A percentile compares a stretch with the other conserved stretches of the same genome.
Evolutionary conservation across 2,888 invertebrate species (phyloP).

Genomic region (Camptogramma bilineatum): DNA sequence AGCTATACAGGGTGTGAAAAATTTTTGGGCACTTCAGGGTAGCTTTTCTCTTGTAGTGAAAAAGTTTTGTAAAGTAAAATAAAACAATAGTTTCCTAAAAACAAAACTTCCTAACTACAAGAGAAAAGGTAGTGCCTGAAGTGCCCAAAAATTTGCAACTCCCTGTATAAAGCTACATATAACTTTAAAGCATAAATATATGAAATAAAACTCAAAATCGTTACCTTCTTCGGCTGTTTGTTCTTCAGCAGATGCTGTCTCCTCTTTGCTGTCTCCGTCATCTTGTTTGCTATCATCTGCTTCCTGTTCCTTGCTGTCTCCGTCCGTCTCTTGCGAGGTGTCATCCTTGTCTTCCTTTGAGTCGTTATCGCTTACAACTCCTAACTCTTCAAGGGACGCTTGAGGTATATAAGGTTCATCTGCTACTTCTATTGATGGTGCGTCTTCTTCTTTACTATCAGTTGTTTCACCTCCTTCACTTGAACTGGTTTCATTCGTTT

Average conservation of each 20-base stretch:
- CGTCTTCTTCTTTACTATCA: slow-evolving; percentile 66
- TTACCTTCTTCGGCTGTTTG: slow-evolving; percentile 73
- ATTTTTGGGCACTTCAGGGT: too few species aligned
- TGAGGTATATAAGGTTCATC: slow-evolving; percentile 80
- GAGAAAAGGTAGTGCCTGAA: too few species aligned
- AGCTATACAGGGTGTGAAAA: too few species aligned
- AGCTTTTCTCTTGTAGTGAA: too few species aligned
- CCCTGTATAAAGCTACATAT: too few species aligned
- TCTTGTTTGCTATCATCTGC: slow-evolving; percentile 58
- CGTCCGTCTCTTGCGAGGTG: slow-evolving; percentile 58
- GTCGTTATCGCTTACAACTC: slow-evolving; percentile 64
- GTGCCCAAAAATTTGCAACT: too few species aligned
- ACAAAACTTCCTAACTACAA: too few species aligned
- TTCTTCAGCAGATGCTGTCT: slow-evolving; percentile 78
- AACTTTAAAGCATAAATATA: background rate
- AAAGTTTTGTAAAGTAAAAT: too few species aligned
- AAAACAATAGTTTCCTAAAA: too few species aligned
- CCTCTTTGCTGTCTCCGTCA: slow-evolving; percentile 65
- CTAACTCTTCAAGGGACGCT: slow-evolving; percentile 78
- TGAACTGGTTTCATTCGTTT: slow-evolving; percentile 75
- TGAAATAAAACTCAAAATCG: too few species aligned
- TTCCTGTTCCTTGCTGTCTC: slow-evolving; percentile 65
- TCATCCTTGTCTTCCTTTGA: slow-evolving; percentile 75
- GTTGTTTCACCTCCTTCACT: slow-evolving; percentile 66
- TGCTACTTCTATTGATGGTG: slow-evolving; percentile 76